A percentile compares a stretch with the other conserved stretches of the same genome.
Conservation (phyloP, 2,113 vertebrate species). For the Buteo buteo region DNA sequence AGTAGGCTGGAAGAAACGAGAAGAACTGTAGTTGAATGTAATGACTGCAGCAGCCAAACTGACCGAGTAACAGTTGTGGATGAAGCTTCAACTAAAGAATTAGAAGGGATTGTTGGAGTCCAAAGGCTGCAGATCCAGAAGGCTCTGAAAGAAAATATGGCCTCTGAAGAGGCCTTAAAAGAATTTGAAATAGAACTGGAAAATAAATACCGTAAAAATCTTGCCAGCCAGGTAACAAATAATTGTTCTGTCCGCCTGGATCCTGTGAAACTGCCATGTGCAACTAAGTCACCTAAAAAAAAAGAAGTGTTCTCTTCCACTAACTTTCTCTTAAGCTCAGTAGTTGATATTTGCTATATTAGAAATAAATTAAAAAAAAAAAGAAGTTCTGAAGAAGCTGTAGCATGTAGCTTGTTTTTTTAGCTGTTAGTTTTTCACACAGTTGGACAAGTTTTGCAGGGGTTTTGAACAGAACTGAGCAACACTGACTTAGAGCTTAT, state of each 20-base stretch:
- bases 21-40: conserved; percentile 45
- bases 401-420: not conserved
- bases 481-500: not conserved
- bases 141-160: conserved; percentile 61
- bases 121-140: conserved; percentile 64
- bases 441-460: not conserved
- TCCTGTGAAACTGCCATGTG: not conserved
- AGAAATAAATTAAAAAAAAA: not conserved
- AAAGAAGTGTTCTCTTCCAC: not conserved
- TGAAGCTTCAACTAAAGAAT: conserved; percentile 6
- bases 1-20: conserved; percentile 69
- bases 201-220: conserved; percentile 74
- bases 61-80: conserved; percentile 35
- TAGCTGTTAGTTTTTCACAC: not conserved
- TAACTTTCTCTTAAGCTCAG: not conserved
- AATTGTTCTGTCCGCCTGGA: not conserved
- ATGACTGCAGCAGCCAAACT: conserved; percentile 75
- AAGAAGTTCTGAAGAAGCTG: not conserved
- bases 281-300: not conserved
- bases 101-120: conserved; percentile 23
- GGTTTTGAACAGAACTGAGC: not conserved
- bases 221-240: conserved; percentile 80
- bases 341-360: not conserved
- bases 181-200: conserved; percentile 72
- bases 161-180: conserved; percentile 70